phyloP scores from a whole-genome alignment of 1,140 invertebrate genomes.

The Coptotermes formosanus region DNA sequence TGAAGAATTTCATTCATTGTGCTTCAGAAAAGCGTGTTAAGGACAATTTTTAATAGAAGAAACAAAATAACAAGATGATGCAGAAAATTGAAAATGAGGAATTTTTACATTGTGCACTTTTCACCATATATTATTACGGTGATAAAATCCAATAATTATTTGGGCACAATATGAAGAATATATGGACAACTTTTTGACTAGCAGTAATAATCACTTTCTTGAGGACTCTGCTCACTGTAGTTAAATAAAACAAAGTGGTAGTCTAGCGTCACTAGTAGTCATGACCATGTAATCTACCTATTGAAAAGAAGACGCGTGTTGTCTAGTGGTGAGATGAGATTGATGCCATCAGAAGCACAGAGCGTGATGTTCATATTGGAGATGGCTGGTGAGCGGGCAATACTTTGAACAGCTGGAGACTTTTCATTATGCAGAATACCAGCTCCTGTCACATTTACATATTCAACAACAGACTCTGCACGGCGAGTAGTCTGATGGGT shows the following conservation, averaged over 20 bases:
- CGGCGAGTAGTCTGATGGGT: conserved; percentile 67
- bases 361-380: conserved; percentile 78
- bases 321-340: conserved; percentile 83
- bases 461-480: conserved; percentile 74
- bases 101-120: too few species aligned
- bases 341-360: conserved; percentile 89
- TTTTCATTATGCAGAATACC: conserved; percentile 96
- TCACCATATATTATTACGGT: too few species aligned
- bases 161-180: too few species aligned
- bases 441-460: conserved; percentile 88
- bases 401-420: conserved; percentile 85
- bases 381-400: conserved; percentile 81
- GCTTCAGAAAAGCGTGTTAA: too few species aligned
- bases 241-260: background rate
- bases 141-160: too few species aligned
- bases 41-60: too few species aligned
- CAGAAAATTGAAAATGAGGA: too few species aligned
- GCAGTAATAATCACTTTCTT: background rate
- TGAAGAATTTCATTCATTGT: too few species aligned
- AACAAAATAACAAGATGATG: too few species aligned
- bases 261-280: conserved; percentile 27
- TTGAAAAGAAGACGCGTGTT: conserved; percentile 53
- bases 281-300: conserved; percentile 40
- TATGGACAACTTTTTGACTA: background rate
- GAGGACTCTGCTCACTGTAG: background rate